Base-by-base conservation (phyloP, 30 jellyfish, hydroid and myxozoan genomes). In the Morbakka virulenta region DNA sequence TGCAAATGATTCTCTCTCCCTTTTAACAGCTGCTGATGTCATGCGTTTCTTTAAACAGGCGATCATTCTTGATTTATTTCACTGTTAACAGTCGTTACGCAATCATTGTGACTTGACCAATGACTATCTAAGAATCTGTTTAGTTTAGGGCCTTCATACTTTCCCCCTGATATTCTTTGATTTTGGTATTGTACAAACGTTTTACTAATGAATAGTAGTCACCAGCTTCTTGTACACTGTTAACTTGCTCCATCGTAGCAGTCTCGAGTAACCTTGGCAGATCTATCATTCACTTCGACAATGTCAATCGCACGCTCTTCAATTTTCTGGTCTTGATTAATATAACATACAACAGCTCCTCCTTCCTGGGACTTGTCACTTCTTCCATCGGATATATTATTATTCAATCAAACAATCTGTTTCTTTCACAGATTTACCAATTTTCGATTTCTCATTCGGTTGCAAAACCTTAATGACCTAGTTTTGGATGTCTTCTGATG, bases 201-300 rank as follows among this genome's bases (percentile, higher is more conserved):
- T 67, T 33, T 28, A 67, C 64, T 35, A 26, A 4, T 4, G 79
- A 30, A 66, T 29, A 67, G 3, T 28, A 66, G 79, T 67, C 79
- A 14, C 20, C 67, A 32, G 64, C 27, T 20, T 32, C 23, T 67
- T 24, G 66, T 22, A 67, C 17, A 25, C 35, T 33, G 24, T 4
- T 35, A 17, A 67, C 79, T 67, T 67, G 79, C 79, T 22, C 79
- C 67, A 35, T 67, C 79, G 27, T 67, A 67, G 64, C 79, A 67
- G 27, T 67, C 35, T 36, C 26, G 30, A 17, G 31, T 30, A 32
- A 22, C 79, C 64, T 67, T 67, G 32, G 79, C 79, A 67, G 69
- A 22, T 67, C 67, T 67, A 28, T 67, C 79, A 22, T 67, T 32
- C n/a, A 32, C 79, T 67, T 67, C 69, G 69, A 67, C 79, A 24